These are phyloP conservation scores for Anticlea derivata DNA, from an alignment of 2,888 invertebrate genomes.

Conservation along the genomic window DNA sequence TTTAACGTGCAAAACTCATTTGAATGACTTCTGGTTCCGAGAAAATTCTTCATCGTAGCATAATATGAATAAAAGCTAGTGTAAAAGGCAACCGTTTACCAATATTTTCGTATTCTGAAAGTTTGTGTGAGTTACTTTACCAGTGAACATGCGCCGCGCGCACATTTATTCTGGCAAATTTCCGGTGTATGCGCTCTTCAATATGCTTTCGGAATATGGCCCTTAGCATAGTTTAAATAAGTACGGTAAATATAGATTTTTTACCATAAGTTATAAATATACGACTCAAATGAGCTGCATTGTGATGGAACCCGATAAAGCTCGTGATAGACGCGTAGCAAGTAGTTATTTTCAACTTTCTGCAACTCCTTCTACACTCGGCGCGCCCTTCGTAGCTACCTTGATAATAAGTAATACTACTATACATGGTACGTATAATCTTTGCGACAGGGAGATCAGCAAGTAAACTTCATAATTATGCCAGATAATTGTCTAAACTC, in stretches of 20 bases:
- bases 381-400: constrained; percentile 53
- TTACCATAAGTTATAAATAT: constrained; percentile 77
- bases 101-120: constrained; percentile 24
- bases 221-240: constrained; percentile 69
- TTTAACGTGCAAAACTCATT: neutral
- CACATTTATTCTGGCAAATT: too few species aligned
- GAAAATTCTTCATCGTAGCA: constrained; percentile 26
- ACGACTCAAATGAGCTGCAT: constrained; percentile 82
- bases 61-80: constrained; percentile 34
- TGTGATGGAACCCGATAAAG: constrained; percentile 73
- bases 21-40: constrained; percentile 1
- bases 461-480: constrained; percentile 6
- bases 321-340: constrained; percentile 43
- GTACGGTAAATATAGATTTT: constrained; percentile 67
- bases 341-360: constrained; percentile 57
- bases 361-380: constrained; percentile 55
- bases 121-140: too few species aligned
- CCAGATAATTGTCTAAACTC: neutral
- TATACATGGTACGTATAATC: too few species aligned
- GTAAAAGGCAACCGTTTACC: constrained; percentile 45
- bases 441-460: neutral
- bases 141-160: neutral
- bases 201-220: constrained; percentile 6
- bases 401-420: neutral
- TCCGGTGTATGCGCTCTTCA: too few species aligned